Base-by-base conservation (phyloP, 2,113 vertebrate species). In the Dasyurus viverrinus region DNA sequence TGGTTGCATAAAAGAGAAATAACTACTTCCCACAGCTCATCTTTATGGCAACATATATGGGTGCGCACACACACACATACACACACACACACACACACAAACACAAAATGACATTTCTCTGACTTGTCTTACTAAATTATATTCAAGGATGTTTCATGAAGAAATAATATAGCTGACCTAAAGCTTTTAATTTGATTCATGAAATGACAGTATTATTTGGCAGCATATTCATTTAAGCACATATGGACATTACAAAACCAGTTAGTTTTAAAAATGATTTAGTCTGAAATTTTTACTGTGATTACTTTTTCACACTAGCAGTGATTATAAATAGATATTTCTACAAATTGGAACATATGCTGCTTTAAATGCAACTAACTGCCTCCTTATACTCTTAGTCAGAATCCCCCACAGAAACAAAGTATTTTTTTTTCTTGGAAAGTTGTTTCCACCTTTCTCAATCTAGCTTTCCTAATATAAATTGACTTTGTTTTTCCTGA, bases 161-260 rank as follows among this genome's bases (percentile, higher is more conserved):
- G 27, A 90, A 90, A 90, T n/a, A 90, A 27, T 50, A 42, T 48
- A 48, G 25, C 23, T 90, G 89, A 90, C 89, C 89, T 90, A 50
- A 90, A 90, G 89, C 89, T 90, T 90, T 90, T 90, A 90, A 90
- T 90, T 90, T 90, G 46, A 90, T 90, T 48, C 48, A 52, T 52
- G 25, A 90, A 47, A 50, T 47, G 46, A 90, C 89, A 48, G 47
- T 90, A 26, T 90, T 90, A 90, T 50, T 26, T 47, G 89, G 89
- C 89, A 47, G 48, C 14, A 90, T 24, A 50, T 47, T 30, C 47
- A 90, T 48, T 90, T 90, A 90, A 90, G 89, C 47, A 26, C 48
- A 50, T 30, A 52, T 0, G 26, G 46, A 25, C 47, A 90, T 50
- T 50, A 48, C 89, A 90, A 47, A 48, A 90, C 24, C 26, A 50